These are phyloP conservation scores for Heliornis fulica DNA, from an alignment of 2,113 vertebrate species.

Conservation along the genomic window DNA sequence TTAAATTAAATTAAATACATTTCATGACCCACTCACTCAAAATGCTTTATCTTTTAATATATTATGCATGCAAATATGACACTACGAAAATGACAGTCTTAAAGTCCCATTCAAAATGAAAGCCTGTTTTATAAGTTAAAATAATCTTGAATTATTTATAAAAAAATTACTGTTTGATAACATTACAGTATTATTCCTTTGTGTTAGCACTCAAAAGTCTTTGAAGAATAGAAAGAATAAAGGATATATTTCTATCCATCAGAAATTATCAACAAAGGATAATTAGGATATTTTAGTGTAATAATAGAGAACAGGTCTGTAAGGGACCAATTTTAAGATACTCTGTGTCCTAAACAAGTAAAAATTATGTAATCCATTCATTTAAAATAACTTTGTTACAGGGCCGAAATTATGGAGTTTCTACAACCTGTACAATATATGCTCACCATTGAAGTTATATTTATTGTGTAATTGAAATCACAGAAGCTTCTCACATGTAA, in stretches of 20 bases:
- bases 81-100: neutral
- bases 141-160: neutral
- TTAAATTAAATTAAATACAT: slow-evolving; percentile 60
- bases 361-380: neutral
- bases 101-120: neutral
- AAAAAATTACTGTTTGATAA: neutral
- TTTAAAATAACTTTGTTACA: neutral
- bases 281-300: neutral
- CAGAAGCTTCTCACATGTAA: neutral
- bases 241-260: neutral
- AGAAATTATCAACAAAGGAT: neutral
- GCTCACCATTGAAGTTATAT: neutral
- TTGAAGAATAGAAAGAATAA: neutral
- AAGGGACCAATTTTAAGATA: neutral
- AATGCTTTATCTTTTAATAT: slow-evolving; percentile 15
- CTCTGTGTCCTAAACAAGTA: neutral
- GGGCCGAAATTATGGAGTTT: neutral
- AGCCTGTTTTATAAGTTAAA: neutral
- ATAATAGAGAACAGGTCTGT: neutral
- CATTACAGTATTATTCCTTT: neutral
- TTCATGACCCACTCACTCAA: slow-evolving; percentile 16
- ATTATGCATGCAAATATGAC: neutral
- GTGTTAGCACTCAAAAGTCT: neutral
- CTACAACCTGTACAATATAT: neutral
- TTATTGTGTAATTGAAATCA: neutral